Conservation (phyloP, 1,140 invertebrate species). For the Parasteatoda tepidariorum region DNA sequence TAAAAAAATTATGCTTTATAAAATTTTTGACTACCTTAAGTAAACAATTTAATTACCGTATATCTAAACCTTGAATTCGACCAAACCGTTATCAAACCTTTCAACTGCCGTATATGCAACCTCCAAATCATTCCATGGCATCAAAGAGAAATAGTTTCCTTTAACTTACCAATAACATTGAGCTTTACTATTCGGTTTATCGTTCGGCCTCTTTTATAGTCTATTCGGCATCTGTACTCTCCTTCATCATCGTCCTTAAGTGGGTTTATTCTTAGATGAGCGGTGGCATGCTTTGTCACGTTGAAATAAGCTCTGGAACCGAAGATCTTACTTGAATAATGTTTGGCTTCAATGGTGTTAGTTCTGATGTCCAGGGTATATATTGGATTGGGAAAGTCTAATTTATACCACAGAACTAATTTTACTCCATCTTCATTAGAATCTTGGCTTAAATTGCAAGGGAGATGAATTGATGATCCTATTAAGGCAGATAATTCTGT, state of each 20-base stretch:
- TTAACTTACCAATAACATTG: slow-evolving; percentile 88
- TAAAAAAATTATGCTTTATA: neutral
- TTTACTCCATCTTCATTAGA: slow-evolving; percentile 84
- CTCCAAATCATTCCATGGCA: neutral
- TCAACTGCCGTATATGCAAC: neutral
- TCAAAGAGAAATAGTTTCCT: too few relatives aligned
- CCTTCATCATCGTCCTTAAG: slow-evolving; percentile 85
- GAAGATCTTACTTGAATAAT: slow-evolving; percentile 56
- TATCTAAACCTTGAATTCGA: neutral
- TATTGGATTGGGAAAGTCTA: slow-evolving; percentile 83
- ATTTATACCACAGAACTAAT: slow-evolving; percentile 91
- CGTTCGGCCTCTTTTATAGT: slow-evolving; percentile 90
- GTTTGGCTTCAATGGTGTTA: slow-evolving; percentile 51
- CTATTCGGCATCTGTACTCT: slow-evolving; percentile 86
- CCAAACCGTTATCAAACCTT: neutral
- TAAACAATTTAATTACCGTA: neutral
- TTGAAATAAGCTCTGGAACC: slow-evolving; percentile 57
- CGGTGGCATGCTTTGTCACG: slow-evolving; percentile 68
- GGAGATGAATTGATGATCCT: slow-evolving; percentile 69
- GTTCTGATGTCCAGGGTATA: slow-evolving; percentile 70
- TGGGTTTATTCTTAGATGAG: slow-evolving; percentile 81
- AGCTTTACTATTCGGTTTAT: slow-evolving; percentile 89
- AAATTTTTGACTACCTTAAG: neutral
- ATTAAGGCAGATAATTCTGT: slow-evolving; percentile 33
- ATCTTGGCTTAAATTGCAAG: slow-evolving; percentile 82